phyloP scores from a whole-genome alignment of 2,113 vertebrate species.

The Lophura nycthemera region DNA sequence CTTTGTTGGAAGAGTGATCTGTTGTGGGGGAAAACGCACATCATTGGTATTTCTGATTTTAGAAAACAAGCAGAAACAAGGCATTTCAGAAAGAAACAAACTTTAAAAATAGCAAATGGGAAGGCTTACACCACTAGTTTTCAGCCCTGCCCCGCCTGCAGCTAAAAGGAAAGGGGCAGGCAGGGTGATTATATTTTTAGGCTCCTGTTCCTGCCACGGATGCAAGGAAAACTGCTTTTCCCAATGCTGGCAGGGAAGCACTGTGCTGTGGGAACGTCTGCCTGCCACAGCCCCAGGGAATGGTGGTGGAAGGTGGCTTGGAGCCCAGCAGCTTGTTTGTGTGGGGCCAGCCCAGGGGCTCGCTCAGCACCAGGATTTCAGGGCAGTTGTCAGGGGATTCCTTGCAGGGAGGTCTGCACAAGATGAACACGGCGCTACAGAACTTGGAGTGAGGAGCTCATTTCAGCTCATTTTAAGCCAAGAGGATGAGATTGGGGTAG shows the following conservation, averaged over 20 bases:
- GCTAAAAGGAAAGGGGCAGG: not conserved
- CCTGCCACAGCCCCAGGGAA: not conserved
- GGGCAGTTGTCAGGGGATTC: not conserved
- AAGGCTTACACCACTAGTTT: not conserved
- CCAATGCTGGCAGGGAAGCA: not conserved
- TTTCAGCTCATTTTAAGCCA: rapidly evolving
- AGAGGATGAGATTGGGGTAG: not conserved
- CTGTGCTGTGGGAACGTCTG: not conserved
- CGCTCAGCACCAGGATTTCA: not conserved
- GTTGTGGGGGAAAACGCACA: rapidly evolving
- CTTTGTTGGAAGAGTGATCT: not conserved
- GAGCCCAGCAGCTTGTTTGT: not conserved
- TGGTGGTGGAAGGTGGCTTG: not conserved
- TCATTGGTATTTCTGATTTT: not conserved
- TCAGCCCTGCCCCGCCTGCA: not conserved
- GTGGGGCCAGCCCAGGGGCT: not conserved
- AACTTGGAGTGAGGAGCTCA: not conserved
- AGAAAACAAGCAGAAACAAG: not conserved
- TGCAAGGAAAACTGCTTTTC: not conserved
- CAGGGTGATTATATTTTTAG: not conserved
- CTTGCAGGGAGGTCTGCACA: not conserved
- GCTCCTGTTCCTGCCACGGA: not conserved
- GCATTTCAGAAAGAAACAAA: not conserved
- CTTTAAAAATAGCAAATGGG: not conserved
- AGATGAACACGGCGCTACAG: not conserved